Evolutionary conservation across 2,113 vertebrate species (phyloP).

Genomic region (Rynchops niger): DNA sequence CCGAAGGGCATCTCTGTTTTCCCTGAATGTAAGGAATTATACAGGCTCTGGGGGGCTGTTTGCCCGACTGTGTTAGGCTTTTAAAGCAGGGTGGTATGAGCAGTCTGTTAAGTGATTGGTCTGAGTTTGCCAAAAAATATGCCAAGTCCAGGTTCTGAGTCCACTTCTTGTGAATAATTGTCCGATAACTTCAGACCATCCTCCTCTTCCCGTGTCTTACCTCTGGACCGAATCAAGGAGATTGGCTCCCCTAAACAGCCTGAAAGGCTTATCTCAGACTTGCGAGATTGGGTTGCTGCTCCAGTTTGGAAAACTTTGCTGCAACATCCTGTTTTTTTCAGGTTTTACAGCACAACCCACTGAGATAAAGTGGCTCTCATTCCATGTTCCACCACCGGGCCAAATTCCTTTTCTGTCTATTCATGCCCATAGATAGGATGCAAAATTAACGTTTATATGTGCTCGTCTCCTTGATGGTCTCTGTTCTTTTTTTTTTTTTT

Average conservation of each 20-base stretch:
- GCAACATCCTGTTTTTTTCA: fast-evolving
- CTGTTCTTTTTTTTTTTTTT: background rate
- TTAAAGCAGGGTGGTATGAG: background rate
- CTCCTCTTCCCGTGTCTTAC: background rate
- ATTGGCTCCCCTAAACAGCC: no score
- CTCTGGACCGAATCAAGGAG: background rate
- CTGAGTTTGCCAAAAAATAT: background rate
- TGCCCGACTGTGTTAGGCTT: background rate
- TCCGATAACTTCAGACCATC: background rate
- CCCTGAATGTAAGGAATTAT: background rate
- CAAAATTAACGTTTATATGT: background rate
- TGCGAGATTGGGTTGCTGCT: background rate
- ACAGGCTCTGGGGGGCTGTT: fast-evolving
- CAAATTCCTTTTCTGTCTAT: background rate
- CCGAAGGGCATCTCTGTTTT: background rate
- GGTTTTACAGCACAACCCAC: background rate
- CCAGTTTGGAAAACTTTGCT: background rate
- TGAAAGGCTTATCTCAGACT: background rate
- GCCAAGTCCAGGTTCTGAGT: background rate
- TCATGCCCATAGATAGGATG: background rate
- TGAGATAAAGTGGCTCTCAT: fast-evolving
- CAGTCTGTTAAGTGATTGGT: no score
- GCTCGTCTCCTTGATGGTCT: background rate
- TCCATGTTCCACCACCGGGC: background rate
- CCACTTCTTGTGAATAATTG: background rate